Percentiles rank a stretch among this genome's conserved stretches.
phyloP scores from a whole-genome alignment of 2,797 vertebrate species.

The Xiphophorus birchmanni region DNA sequence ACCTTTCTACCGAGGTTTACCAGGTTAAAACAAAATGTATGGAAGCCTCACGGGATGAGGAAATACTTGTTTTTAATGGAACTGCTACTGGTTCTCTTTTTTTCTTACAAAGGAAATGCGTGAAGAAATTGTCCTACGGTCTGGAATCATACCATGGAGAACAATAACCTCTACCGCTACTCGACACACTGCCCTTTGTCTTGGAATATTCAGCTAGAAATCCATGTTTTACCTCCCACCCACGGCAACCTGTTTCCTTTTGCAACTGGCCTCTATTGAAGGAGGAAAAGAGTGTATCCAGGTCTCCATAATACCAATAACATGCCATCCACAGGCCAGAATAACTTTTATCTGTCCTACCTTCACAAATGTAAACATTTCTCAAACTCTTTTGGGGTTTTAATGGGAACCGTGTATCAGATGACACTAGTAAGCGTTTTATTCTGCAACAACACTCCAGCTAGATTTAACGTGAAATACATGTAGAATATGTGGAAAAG shows the following conservation, averaged over 20 bases:
- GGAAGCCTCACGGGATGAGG: background rate
- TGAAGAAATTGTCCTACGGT: background rate
- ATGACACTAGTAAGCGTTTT: background rate
- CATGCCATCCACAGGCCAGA: background rate
- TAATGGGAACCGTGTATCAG: background rate
- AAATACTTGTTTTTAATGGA: background rate
- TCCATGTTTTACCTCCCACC: background rate
- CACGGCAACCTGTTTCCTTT: background rate
- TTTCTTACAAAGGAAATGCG: background rate
- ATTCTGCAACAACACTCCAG: background rate
- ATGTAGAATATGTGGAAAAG: background rate
- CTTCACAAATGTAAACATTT: background rate
- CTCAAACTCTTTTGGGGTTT: background rate
- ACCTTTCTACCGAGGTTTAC: background rate
- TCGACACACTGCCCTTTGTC: background rate
- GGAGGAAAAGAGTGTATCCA: too few species aligned
- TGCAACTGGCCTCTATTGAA: too few species aligned
- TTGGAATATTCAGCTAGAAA: background rate
- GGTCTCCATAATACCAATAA: background rate
- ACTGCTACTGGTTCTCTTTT: background rate
- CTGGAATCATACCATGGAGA: background rate
- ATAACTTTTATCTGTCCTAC: background rate
- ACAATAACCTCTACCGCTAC: background rate
- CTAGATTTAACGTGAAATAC: background rate
- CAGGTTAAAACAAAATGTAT: background rate